These are phyloP conservation scores for Rhinogobio ventralis DNA, from an alignment of 2,797 vertebrate genomes.

Conservation along the genomic window DNA sequence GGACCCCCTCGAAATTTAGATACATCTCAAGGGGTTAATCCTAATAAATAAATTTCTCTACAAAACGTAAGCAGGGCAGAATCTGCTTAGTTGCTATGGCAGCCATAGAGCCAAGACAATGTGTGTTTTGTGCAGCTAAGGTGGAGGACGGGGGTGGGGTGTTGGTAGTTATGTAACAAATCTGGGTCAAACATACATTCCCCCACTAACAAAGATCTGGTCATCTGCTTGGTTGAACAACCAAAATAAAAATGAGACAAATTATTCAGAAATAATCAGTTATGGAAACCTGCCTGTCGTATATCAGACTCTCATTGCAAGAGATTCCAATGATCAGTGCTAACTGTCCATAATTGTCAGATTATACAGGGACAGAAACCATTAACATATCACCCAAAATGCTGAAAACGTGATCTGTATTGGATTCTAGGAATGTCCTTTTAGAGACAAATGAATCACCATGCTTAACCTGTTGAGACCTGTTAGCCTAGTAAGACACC, in stretches of 20 bases:
- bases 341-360: not conserved
- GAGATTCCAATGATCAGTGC: not conserved
- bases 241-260: not conserved
- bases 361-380: not conserved
- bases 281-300: not conserved
- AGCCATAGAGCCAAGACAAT: conserved; percentile 37
- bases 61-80: not conserved
- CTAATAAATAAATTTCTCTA: too few relatives aligned
- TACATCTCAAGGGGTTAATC: too few relatives aligned
- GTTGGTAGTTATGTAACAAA: conserved; percentile 32
- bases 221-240: conserved; percentile 23
- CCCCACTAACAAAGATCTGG: conserved; percentile 11
- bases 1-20: too few relatives aligned
- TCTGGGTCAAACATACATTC: conserved; percentile 29
- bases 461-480: conserved; percentile 27
- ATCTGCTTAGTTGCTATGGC: conserved; percentile 22
- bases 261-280: not conserved
- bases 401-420: not conserved
- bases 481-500: not conserved
- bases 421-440: not conserved
- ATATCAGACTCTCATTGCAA: not conserved
- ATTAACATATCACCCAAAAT: not conserved
- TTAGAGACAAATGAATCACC: not conserved
- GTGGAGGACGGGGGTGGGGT: conserved; percentile 2
- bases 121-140: conserved; percentile 40